Percentiles rank a stretch among this genome's conserved stretches.
phyloP scores from a whole-genome alignment of 2,888 invertebrate species.

The Chironomus tentans region DNA sequence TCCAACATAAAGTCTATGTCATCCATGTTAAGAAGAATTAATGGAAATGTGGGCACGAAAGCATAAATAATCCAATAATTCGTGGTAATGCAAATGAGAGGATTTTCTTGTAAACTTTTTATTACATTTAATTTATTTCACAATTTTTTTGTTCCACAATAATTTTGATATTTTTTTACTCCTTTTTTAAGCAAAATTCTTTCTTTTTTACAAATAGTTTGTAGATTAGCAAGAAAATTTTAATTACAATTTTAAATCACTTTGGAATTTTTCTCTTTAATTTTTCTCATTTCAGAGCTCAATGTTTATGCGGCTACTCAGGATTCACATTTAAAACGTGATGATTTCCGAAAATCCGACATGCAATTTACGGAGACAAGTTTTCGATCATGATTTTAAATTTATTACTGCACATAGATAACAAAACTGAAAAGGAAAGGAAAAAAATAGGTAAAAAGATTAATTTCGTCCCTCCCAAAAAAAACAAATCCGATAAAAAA shows the following conservation, averaged over 20 bases:
- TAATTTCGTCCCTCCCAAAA: too few relatives aligned
- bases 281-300: constrained; percentile 24
- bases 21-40: too few relatives aligned
- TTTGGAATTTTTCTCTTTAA: background rate
- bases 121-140: background rate
- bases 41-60: too few relatives aligned
- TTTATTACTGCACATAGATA: background rate
- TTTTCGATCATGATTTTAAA: constrained; percentile 26
- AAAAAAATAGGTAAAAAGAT: too few relatives aligned
- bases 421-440: too few relatives aligned
- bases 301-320: constrained; percentile 19
- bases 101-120: background rate
- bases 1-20: too few relatives aligned
- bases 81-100: too few relatives aligned
- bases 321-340: constrained; percentile 22
- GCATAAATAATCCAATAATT: too few relatives aligned
- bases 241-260: background rate
- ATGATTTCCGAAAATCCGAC: constrained; percentile 25
- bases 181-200: background rate
- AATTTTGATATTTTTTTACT: background rate
- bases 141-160: background rate
- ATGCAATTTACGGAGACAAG: constrained; percentile 23
- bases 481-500: too few relatives aligned
- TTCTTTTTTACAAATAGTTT: background rate
- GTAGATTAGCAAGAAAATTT: background rate